These are phyloP conservation scores for Orientallactaga bullata DNA, from an alignment of 2,113 vertebrate species.

Conservation along the genomic window DNA sequence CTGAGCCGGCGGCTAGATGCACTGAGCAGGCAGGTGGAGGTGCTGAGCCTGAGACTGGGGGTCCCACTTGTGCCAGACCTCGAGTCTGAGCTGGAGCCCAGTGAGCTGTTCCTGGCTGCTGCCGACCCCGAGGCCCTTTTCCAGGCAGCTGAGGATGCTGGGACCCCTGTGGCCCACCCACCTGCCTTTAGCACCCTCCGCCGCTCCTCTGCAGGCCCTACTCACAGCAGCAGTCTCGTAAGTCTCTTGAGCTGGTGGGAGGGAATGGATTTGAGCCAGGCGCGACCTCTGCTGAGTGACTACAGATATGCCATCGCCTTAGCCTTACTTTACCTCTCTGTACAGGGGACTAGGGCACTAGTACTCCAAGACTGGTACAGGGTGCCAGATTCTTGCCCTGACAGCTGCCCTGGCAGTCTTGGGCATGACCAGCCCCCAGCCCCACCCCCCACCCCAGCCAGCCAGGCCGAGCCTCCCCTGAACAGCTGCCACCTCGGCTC, in stretches of 20 bases:
- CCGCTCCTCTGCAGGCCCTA: conserved; percentile 84
- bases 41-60: conserved; percentile 85
- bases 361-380: not conserved
- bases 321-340: conserved; percentile 60
- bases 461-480: not conserved
- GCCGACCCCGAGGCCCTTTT: conserved; percentile 85
- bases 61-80: conserved; percentile 56
- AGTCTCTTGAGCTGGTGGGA: conserved; percentile 72
- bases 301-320: not conserved
- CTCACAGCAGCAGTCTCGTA: conserved; percentile 87
- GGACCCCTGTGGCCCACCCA: conserved; percentile 85
- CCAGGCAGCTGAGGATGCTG: conserved; percentile 81
- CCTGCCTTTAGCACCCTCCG: conserved; percentile 90
- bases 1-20: conserved; percentile 89
- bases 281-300: not conserved
- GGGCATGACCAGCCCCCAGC: conserved; percentile 6
- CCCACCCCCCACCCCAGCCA: not conserved
- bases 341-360: not conserved
- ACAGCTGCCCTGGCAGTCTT: conserved; percentile 8
- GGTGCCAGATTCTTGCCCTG: not conserved
- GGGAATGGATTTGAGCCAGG: not conserved
- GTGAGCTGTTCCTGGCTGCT: conserved; percentile 83
- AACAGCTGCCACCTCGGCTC: conserved; percentile 74
- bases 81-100: conserved; percentile 83
- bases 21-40: conserved; percentile 88